A percentile compares a stretch with the other conserved stretches of the same genome.
These are phyloP conservation scores for Hirtodrosophila confusa DNA, from an alignment of 2,888 invertebrate genomes.

Conservation along the genomic window DNA sequence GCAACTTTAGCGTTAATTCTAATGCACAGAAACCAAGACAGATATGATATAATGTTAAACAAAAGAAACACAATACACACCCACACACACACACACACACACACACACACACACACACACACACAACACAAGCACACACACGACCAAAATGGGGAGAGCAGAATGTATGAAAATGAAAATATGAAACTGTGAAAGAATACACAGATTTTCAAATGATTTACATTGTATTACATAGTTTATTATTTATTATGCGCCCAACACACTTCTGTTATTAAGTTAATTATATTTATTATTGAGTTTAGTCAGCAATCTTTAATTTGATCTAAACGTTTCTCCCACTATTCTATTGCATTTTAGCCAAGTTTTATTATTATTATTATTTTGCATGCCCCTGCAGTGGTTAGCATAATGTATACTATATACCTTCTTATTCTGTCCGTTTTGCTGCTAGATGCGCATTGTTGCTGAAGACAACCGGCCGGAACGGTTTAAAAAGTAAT, in stretches of 20 bases:
- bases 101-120: conserved; percentile 22
- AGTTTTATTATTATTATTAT: conserved; percentile 5
- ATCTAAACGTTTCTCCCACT: conserved; percentile 11
- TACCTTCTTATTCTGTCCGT: too few relatives aligned
- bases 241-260: conserved; percentile 63
- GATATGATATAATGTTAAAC: background rate
- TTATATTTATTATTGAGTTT: conserved; percentile 64
- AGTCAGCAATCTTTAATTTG: conserved; percentile 54
- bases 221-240: conserved; percentile 52
- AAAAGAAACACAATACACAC: conserved; percentile 1
- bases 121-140: conserved; percentile 29
- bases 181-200: conserved; percentile 4
- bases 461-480: too few relatives aligned
- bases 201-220: conserved; percentile 24
- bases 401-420: too few relatives aligned
- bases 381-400: conserved; percentile 12
- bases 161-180: conserved; percentile 14
- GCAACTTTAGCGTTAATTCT: conserved; percentile 5
- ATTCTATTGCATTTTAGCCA: conserved; percentile 8
- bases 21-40: conserved; percentile 4
- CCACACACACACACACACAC: conserved; percentile 13
- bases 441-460: too few relatives aligned
- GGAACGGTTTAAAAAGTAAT: too few relatives aligned
- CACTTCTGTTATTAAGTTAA: conserved; percentile 66
- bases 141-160: conserved; percentile 53